These are phyloP conservation scores for Aricia artaxerxes DNA, from an alignment of 2,888 invertebrate genomes.

Conservation along the genomic window DNA sequence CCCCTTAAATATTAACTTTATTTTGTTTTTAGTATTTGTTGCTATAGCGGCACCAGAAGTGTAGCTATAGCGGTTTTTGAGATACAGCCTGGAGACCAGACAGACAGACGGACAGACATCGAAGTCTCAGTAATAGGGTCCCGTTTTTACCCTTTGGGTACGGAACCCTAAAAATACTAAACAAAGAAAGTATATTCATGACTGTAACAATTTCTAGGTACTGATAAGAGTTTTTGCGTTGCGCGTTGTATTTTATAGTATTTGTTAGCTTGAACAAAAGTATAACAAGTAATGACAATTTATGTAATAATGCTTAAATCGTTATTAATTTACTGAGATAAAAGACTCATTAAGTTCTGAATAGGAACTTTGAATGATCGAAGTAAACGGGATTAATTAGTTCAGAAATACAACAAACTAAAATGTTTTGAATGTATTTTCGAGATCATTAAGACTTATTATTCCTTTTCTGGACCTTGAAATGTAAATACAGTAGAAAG, in stretches of 20 bases:
- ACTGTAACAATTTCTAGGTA: not conserved
- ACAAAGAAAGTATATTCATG: not conserved
- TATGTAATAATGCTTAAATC: not conserved
- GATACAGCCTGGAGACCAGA: too few relatives aligned
- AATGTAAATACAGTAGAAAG: too few relatives aligned
- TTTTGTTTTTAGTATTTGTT: too few relatives aligned
- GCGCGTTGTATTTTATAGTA: not conserved
- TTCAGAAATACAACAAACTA: not conserved
- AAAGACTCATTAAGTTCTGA: not conserved
- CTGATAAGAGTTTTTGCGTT: not conserved
- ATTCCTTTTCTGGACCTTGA: too few relatives aligned
- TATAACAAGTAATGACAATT: not conserved
- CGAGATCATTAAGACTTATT: too few relatives aligned
- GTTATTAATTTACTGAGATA: not conserved
- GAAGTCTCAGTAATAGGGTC: too few relatives aligned
- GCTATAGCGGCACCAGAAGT: too few relatives aligned
- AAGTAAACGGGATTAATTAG: not conserved
- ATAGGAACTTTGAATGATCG: constrained; percentile 1
- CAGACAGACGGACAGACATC: too few relatives aligned
- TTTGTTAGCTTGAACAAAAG: not conserved
- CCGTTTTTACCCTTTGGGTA: too few relatives aligned
- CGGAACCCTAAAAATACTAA: not conserved
- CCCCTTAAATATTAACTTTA: too few relatives aligned
- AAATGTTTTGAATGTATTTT: too few relatives aligned
- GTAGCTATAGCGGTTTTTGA: too few relatives aligned